phyloP scores from a whole-genome alignment of 2,797 vertebrate genomes.

The Myoxocephalus aenaeus region DNA sequence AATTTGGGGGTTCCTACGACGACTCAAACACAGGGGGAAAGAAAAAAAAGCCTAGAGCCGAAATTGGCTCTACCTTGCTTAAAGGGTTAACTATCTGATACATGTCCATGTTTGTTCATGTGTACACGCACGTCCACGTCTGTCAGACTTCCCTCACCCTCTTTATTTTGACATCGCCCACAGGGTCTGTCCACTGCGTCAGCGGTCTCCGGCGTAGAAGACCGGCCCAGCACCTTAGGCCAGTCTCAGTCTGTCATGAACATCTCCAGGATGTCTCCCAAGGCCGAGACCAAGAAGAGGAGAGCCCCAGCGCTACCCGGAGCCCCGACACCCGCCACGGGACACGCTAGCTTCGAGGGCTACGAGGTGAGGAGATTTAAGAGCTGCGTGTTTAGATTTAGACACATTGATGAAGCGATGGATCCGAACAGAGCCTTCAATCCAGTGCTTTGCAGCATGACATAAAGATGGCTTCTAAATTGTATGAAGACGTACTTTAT shows the following conservation, averaged over 20 bases:
- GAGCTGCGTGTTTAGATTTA: background rate
- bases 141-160: background rate
- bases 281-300: slow-evolving; percentile 90
- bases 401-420: background rate
- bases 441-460: background rate
- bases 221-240: slow-evolving; percentile 83
- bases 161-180: slow-evolving; percentile 9
- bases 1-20: too few relatives aligned
- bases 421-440: too few relatives aligned
- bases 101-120: background rate
- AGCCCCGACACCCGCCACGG: slow-evolving; percentile 42
- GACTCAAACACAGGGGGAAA: too few relatives aligned
- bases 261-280: slow-evolving; percentile 86
- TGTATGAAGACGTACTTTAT: too few relatives aligned
- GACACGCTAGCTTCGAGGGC: slow-evolving; percentile 45
- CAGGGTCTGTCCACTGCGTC: slow-evolving; percentile 86
- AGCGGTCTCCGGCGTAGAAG: slow-evolving; percentile 78
- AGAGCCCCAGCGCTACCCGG: slow-evolving; percentile 89
- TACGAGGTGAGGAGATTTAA: slow-evolving; percentile 82
- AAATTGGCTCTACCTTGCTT: too few relatives aligned
- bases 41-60: too few relatives aligned
- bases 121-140: background rate
- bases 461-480: background rate
- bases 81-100: too few relatives aligned
- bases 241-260: slow-evolving; percentile 91